Conservation (phyloP, 2,113 vertebrate genomes). For the Nibea albiflora region DNA sequence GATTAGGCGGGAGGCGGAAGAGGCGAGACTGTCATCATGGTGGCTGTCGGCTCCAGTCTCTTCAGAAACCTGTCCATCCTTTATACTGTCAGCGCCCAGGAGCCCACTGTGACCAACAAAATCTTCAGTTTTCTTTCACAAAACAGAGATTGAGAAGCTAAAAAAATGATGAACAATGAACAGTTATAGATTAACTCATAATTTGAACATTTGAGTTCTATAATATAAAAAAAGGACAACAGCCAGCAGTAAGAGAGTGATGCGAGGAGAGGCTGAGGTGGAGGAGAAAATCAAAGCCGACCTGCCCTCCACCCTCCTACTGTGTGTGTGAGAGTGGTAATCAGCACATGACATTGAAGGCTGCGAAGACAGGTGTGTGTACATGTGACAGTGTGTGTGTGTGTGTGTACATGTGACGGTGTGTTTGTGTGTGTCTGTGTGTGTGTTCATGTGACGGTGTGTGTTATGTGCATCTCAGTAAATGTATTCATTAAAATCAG, state of each 20-base stretch:
- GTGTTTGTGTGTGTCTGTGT: too few species aligned
- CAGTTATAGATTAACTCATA: not conserved
- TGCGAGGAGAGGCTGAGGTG: conserved; percentile 9
- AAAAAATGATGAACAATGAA: too few species aligned
- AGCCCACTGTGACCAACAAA: not conserved
- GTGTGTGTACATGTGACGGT: not conserved
- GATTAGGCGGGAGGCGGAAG: too few species aligned
- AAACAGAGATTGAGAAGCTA: too few species aligned
- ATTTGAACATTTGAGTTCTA: not conserved
- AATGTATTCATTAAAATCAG: not conserved
- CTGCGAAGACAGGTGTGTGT: not conserved
- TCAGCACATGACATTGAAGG: conserved; percentile 9
- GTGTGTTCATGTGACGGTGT: not conserved
- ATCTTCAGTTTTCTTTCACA: too few species aligned
- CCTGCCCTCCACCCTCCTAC: conserved; percentile 25
- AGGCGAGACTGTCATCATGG: too few species aligned
- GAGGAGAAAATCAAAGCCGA: conserved; percentile 37
- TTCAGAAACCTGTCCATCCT: too few species aligned
- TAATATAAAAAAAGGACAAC: not conserved
- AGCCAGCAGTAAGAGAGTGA: conserved; percentile 6
- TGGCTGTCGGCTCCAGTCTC: too few species aligned
- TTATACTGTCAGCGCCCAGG: too few species aligned
- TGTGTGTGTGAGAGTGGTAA: conserved; percentile 40
- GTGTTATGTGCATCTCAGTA: not conserved
- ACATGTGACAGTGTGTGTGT: not conserved